Conservation (phyloP, 2,113 vertebrate genomes). For the Andinoacara biseriatus region DNA sequence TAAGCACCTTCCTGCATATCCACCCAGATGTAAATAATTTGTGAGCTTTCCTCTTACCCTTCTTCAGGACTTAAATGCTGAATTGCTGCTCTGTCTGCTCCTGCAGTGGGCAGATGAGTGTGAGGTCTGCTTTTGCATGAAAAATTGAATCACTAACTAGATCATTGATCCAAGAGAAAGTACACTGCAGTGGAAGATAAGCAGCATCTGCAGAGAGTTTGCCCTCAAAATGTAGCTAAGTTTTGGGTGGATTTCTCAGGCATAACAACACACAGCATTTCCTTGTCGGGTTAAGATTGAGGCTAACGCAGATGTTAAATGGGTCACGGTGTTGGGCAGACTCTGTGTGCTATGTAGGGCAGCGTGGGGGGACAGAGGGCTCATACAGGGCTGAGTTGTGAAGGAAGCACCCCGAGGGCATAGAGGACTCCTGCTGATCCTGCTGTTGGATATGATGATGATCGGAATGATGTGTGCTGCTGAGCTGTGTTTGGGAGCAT, state of each 20-base stretch:
- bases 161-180: slow-evolving; percentile 59
- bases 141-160: slow-evolving; percentile 44
- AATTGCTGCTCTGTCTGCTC: slow-evolving; percentile 10
- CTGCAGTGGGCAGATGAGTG: slow-evolving; percentile 17
- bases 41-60: not conserved
- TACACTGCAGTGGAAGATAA: slow-evolving; percentile 50
- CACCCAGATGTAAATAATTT: slow-evolving; percentile 13
- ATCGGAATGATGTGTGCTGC: slow-evolving; percentile 21
- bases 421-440: slow-evolving; percentile 8
- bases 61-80: not conserved
- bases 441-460: slow-evolving; percentile 6
- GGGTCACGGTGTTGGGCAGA: slow-evolving; percentile 67
- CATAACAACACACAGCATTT: not conserved
- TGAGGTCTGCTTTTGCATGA: slow-evolving; percentile 38
- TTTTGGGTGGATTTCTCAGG: not conserved
- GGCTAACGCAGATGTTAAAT: slow-evolving; percentile 57
- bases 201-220: slow-evolving; percentile 48
- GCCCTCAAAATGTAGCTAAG: not conserved
- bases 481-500: not conserved
- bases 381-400: slow-evolving; percentile 36
- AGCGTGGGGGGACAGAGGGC: slow-evolving; percentile 38
- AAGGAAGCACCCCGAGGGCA: slow-evolving; percentile 14
- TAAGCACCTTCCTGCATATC: not conserved
- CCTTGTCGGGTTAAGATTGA: slow-evolving; percentile 40
- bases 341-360: slow-evolving; percentile 65